phyloP scores from a whole-genome alignment of 64 coral and sea anemone genomes.

The Hydrozoanthus tunicans region DNA sequence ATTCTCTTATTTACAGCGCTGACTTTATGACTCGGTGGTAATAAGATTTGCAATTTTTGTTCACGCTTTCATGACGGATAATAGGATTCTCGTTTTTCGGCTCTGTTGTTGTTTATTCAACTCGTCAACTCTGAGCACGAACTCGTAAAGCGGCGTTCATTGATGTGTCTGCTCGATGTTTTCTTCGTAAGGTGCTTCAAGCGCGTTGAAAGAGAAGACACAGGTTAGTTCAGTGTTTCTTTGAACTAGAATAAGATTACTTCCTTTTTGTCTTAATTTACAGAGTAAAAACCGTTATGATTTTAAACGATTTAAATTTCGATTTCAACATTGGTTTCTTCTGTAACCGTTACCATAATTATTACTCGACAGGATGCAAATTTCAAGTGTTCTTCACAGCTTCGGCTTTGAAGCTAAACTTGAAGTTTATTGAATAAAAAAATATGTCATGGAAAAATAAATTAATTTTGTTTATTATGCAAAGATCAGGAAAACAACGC shows the following conservation, averaged over 20 bases:
- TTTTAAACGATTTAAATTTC: neutral
- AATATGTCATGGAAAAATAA: too few relatives aligned
- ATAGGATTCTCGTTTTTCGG: neutral
- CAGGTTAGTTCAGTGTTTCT: constrained; percentile 5
- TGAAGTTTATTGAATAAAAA: too few relatives aligned
- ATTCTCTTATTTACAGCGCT: constrained; percentile 9
- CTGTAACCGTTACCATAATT: too few relatives aligned
- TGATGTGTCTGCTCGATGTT: constrained; percentile 33
- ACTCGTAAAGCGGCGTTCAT: neutral
- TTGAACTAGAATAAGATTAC: neutral
- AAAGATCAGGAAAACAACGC: too few relatives aligned
- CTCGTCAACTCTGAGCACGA: neutral
- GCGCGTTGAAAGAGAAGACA: neutral
- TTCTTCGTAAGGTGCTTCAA: constrained; percentile 1
- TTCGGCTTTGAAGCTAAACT: too few relatives aligned
- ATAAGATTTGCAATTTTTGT: neutral
- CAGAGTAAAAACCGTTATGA: neutral
- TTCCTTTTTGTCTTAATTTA: constrained; percentile 3
- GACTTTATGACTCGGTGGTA: neutral
- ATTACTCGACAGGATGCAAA: too few relatives aligned
- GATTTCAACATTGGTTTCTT: too few relatives aligned
- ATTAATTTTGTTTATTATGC: too few relatives aligned
- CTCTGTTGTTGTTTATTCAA: neutral
- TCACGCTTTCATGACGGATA: neutral
- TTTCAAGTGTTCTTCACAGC: too few relatives aligned